Evolutionary conservation across 2,797 vertebrate species (phyloP).

Genomic region (Eremophila alpestris): DNA sequence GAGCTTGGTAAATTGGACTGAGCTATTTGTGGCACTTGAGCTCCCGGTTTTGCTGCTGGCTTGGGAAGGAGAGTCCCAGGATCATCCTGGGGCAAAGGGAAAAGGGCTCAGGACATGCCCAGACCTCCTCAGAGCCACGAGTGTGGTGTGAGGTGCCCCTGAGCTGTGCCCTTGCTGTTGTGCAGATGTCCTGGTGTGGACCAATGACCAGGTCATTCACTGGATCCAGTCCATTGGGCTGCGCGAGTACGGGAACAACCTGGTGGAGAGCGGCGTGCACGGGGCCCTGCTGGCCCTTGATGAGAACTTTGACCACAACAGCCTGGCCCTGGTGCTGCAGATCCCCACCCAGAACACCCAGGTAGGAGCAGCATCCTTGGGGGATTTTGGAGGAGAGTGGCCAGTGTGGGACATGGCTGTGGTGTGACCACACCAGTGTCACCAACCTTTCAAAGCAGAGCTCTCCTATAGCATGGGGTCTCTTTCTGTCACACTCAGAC

Average conservation of each 20-base stretch:
- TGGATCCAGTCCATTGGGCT: slow-evolving; percentile 94
- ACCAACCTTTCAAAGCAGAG: neutral
- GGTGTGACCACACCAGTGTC: neutral
- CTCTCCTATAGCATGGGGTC: rapidly evolving
- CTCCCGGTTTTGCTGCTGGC: neutral
- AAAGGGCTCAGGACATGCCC: neutral
- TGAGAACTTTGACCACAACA: slow-evolving; percentile 94
- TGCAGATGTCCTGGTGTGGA: slow-evolving; percentile 83
- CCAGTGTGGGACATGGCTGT: rapidly evolving
- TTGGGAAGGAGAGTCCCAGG: neutral
- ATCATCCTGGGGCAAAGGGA: neutral
- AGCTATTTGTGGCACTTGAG: neutral
- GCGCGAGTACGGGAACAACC: slow-evolving; percentile 89
- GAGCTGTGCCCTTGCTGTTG: neutral
- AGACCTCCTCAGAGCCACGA: neutral
- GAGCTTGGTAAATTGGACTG: neutral
- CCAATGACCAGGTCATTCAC: slow-evolving; percentile 81
- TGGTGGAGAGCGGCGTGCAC: slow-evolving; percentile 90
- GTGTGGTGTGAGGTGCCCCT: neutral
- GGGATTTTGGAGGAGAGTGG: neutral
- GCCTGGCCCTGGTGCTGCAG: slow-evolving; percentile 92
- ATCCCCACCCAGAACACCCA: slow-evolving; percentile 98
- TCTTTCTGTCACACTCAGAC: neutral
- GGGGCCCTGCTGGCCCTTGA: slow-evolving; percentile 90
- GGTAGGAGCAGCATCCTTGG: slow-evolving; percentile 68